These are phyloP conservation scores for Sphenopsis melanotis DNA, from an alignment of 2,797 vertebrate species.

Conservation along the genomic window DNA sequence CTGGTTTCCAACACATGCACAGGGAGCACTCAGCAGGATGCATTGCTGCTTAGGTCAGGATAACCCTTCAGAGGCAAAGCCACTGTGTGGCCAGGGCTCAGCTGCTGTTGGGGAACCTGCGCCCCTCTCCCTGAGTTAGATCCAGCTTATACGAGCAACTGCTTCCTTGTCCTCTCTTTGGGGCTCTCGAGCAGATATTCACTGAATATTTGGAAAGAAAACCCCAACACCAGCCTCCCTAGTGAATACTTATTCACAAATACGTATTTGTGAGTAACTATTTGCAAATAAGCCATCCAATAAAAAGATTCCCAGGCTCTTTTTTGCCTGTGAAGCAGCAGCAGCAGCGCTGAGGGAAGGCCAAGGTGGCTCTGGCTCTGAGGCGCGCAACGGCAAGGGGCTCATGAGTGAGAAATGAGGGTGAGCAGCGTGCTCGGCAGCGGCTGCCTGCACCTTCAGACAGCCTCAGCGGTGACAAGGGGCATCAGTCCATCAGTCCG, in stretches of 20 bases:
- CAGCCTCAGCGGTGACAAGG: neutral
- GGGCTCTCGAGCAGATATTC: neutral
- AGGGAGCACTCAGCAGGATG: neutral
- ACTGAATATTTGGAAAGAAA: neutral
- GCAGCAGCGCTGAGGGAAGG: neutral
- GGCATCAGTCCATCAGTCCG: rapidly evolving
- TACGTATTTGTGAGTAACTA: neutral
- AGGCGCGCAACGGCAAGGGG: neutral
- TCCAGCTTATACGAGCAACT: neutral
- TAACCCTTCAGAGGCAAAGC: neutral
- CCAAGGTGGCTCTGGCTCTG: neutral
- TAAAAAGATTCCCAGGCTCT: neutral
- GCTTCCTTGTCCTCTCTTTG: neutral
- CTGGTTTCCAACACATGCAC: neutral
- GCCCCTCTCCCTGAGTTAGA: neutral
- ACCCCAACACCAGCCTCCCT: neutral
- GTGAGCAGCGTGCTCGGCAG: neutral
- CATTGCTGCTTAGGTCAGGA: neutral
- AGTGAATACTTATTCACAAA: neutral
- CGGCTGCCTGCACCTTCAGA: neutral
- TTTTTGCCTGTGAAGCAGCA: neutral
- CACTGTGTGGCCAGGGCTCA: neutral
- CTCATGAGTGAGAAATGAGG: neutral
- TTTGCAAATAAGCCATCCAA: neutral
- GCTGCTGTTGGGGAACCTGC: neutral